Evolutionary conservation across 1,140 invertebrate species (phyloP).

Genomic region (Pachypeltis micranthus): DNA sequence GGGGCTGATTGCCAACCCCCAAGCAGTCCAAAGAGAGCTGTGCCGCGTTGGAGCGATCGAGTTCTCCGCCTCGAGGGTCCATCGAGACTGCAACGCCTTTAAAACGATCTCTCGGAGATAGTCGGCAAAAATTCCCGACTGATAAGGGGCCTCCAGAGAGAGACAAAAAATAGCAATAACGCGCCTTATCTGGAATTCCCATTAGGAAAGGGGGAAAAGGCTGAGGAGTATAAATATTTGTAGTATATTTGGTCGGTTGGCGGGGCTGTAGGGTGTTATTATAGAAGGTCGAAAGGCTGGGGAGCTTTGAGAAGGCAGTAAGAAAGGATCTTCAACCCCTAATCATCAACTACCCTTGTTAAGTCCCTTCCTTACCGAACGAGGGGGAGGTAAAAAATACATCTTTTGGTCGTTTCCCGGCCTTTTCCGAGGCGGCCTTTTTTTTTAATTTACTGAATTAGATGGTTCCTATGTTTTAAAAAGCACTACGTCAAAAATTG

Average conservation of each 20-base stretch:
- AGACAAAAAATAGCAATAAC: slow-evolving; percentile 11
- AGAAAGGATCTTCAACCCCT: slow-evolving; percentile 14
- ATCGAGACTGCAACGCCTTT: no score
- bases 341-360: slow-evolving; percentile 17
- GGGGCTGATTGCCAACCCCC: no score
- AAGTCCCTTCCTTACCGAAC: background rate
- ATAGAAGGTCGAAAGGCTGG: background rate
- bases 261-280: slow-evolving; percentile 3
- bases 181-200: slow-evolving; percentile 13
- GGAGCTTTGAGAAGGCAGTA: slow-evolving; percentile 12
- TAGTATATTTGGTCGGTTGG: slow-evolving; percentile 15
- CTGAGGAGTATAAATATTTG: slow-evolving; percentile 14
- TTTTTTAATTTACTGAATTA: slow-evolving; percentile 10
- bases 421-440: background rate
- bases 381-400: slow-evolving; percentile 2
- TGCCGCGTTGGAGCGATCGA: no score
- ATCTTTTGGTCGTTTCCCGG: background rate
- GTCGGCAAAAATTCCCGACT: no score
- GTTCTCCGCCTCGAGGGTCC: no score
- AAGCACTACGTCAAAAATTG: background rate
- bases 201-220: slow-evolving; percentile 10
- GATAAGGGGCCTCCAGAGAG: no score
- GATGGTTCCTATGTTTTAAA: slow-evolving; percentile 12
- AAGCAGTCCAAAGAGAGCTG: no score
- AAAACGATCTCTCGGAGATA: no score